phyloP scores from a whole-genome alignment of 2,113 vertebrate species.

The Phasianus colchicus region DNA sequence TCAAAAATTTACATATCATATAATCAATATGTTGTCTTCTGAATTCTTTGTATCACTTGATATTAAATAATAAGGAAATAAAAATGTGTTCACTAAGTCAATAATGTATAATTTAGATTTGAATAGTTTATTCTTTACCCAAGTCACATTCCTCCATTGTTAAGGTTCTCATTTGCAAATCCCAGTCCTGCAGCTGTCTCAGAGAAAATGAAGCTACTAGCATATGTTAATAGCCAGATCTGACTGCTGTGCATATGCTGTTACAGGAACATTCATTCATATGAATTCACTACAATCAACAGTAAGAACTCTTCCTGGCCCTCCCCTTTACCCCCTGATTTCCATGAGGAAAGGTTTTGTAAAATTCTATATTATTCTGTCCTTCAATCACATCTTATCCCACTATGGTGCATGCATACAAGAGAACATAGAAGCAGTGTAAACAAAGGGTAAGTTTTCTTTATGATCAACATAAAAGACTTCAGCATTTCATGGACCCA shows the following conservation, averaged over 20 bases:
- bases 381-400: background rate
- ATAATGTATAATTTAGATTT: background rate
- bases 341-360: background rate
- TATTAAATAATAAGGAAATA: background rate
- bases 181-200: background rate
- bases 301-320: rapidly evolving
- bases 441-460: background rate
- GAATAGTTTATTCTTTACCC: background rate
- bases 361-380: background rate
- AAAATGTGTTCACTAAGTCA: background rate
- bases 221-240: background rate
- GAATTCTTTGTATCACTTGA: background rate
- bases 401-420: background rate
- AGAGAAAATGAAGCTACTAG: background rate
- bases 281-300: background rate
- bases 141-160: background rate
- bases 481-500: background rate
- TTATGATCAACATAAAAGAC: background rate
- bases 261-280: background rate
- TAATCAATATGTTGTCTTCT: background rate
- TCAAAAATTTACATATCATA: background rate
- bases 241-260: background rate
- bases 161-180: constrained; percentile 23
- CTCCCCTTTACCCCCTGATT: background rate
- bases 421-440: background rate